phyloP scores from a whole-genome alignment of 2,888 invertebrate genomes.

The Harmothoe impar region DNA sequence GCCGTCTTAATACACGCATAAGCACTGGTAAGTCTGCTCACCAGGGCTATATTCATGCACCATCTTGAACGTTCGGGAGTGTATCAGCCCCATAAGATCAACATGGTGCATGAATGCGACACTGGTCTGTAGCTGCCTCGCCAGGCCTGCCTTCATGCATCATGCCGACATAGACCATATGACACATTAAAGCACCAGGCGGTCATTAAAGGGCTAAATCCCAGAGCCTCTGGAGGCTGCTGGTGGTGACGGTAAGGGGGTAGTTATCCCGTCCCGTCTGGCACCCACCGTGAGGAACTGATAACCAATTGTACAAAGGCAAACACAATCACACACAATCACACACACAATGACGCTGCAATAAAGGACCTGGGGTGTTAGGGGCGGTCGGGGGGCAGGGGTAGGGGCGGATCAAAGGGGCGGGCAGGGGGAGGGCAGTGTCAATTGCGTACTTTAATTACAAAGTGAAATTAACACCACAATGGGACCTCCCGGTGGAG shows the following conservation, averaged over 20 bases:
- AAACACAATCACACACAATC: slow-evolving; percentile 58
- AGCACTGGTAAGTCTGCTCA: no score
- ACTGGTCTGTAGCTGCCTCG: no score
- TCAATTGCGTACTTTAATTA: slow-evolving; percentile 57
- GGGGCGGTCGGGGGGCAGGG: background rate
- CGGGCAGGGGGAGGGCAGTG: slow-evolving; percentile 43
- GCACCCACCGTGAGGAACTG: slow-evolving; percentile 7
- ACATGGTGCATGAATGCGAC: no score
- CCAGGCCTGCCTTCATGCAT: no score
- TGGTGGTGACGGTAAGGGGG: background rate
- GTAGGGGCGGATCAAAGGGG: slow-evolving; percentile 34
- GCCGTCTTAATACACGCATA: no score
- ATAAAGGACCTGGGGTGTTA: slow-evolving; percentile 22
- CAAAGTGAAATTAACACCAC: slow-evolving; percentile 52
- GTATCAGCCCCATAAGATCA: no score
- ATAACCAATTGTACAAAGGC: slow-evolving; percentile 54
- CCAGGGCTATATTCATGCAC: no score
- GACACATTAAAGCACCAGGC: no score
- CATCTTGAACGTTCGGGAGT: no score
- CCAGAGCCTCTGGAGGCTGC: background rate
- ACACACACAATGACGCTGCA: slow-evolving; percentile 31
- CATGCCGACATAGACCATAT: no score
- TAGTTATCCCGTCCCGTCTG: slow-evolving; percentile 9
- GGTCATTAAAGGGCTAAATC: background rate
- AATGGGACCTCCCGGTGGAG: slow-evolving; percentile 31